Conservation (phyloP, 2,113 vertebrate species). For the Lepus timidus region DNA sequence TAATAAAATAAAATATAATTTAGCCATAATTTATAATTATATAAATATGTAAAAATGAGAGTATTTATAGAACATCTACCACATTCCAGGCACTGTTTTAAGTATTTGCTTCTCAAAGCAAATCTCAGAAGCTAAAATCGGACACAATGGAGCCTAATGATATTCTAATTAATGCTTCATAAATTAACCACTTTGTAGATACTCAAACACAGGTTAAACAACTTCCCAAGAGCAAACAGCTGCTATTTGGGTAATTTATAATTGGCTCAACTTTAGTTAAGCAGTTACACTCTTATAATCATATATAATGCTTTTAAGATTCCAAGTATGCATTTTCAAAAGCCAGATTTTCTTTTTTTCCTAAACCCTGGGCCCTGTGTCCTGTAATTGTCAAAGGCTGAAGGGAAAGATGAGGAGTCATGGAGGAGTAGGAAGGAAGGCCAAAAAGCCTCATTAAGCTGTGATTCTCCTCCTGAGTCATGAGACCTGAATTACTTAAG, state of each 20-base stretch:
- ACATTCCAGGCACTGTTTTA: background rate
- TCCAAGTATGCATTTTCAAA: background rate
- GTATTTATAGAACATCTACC: background rate
- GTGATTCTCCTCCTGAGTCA: background rate
- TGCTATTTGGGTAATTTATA: background rate
- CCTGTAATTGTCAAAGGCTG: background rate
- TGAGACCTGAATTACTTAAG: background rate
- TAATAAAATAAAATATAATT: background rate
- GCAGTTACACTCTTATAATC: background rate
- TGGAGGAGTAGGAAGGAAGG: background rate
- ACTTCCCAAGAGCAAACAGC: background rate
- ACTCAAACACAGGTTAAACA: background rate
- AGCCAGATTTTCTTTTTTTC: constrained; percentile 4
- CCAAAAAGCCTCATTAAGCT: background rate
- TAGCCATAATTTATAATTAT: background rate
- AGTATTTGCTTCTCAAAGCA: background rate
- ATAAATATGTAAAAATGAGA: background rate
- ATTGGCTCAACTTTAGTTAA: background rate
- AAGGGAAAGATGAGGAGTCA: background rate
- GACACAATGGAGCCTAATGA: background rate
- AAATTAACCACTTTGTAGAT: background rate
- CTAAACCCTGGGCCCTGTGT: background rate
- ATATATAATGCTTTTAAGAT: background rate
- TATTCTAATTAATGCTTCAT: background rate
- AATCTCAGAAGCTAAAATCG: background rate